Base-by-base conservation (phyloP, 1,140 invertebrate genomes). In the Ceratina calcarata region DNA sequence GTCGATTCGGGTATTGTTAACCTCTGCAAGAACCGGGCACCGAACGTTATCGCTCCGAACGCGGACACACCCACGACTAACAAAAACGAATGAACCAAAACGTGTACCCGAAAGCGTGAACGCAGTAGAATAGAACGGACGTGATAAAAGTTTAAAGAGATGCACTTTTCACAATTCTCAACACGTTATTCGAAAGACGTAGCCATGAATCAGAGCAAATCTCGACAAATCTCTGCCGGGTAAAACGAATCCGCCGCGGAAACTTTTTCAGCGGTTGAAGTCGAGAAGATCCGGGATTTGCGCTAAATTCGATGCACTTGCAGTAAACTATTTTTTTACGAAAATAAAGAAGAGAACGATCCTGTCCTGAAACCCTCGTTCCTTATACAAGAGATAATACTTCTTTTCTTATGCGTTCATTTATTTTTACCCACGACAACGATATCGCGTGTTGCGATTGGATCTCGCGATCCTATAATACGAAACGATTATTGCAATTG, bases 251-350 rank as follows among this genome's bases (percentile, higher is more conserved):
- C 37, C 37, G 10, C 37, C 37, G 37, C 37, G 37, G 37, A 45
- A 10, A 10, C 37, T 45, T 10, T 7, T 45, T 45, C 37, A 10
- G 37, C 37, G 37, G 37, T 45, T 6, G 37, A 45, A 45, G 37
- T 45, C 3, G 6, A 45, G 37, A 6, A 45, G 37, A 51, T 57
- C 16, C 16, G 70, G 49, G 18, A 64, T 79, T 64, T 37, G 61
- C 77, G 53, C 61, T 49, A 55, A 79, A 79, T 73, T 73, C 22
- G 22, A 72, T 69, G 78, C 85, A 84, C 85, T 86, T 32, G 69
- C 81, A 70, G 51, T 76, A 51, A 86, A 74, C 74, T 84, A 86
- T 86, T 86, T 86, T 86, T 86, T 86, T 86, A 86, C 85, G 71
- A 78, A 65, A 49, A 81, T 15, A 67, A 67, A 37, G 64, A 37